Evolutionary conservation across 1,140 invertebrate genomes (phyloP), one percentile per base, ranked within the genome.

Genomic region (Brachystomella parvula): DNA sequence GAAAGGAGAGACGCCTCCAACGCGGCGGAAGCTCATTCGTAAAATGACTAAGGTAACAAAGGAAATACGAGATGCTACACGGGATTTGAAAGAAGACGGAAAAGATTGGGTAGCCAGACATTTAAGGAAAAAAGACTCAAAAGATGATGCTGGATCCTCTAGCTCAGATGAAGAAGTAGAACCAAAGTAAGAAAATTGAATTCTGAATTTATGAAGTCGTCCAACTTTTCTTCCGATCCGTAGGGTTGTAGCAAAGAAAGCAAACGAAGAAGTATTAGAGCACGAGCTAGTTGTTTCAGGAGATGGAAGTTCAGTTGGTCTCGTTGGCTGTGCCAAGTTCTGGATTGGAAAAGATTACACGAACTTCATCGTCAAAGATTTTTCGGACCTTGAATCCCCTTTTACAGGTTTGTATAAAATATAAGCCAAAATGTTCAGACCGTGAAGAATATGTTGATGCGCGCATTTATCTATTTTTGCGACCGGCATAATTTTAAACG

Each of bases 301-400:
- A n/a, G n/a, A n/a, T n/a, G n/a, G n/a, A n/a, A 9, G 39, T 12
- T n/a, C 24, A 26, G 49, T 71, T 39, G 76, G 78, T 58, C 78
- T 80, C 24, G 75, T 84, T 70, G 84, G 85, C 1, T 84, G 85
- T 56, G 82, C 87, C 0, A 97, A 96, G 77, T 80, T 94, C n/a
- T 99, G 96, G 96, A 85, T 96, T 47, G 96, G 95, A 33, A 97
- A 98, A 79, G 96, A 99, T 78, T 99, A 99, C 76, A 87, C 87
- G 3, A 99, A 98, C 80, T 98, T 97, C 77, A 96, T 98, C 72
- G 87, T 94, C n/a, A 96, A 97, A 79, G 96, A 98, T 79, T 96
- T 97, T 78, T 86, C 86, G 65, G 88, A 94, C 79, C 81, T 96
- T 31, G 89, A 98, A 74, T 83, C 86, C 65, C 96, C 95, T 0